Percentiles rank a stretch among this genome's conserved stretches.
Evolutionary conservation across 2,888 invertebrate genomes (phyloP).

Genomic region (Abrostola tripartita): DNA sequence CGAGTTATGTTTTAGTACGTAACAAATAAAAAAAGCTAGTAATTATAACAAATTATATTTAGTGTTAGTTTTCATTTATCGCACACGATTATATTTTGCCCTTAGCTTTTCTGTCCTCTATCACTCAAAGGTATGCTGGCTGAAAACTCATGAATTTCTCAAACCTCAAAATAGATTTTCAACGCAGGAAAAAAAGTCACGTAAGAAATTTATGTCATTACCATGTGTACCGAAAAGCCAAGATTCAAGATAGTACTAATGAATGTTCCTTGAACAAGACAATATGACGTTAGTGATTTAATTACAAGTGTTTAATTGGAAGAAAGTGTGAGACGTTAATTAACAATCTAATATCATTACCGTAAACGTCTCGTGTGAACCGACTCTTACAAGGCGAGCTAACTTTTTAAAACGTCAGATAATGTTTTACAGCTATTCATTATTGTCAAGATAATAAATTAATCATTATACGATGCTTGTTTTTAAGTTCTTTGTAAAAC

Average conservation of each 20-base stretch:
- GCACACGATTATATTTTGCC: too few species aligned
- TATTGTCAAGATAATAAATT: constrained; percentile 21
- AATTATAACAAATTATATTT: too few species aligned
- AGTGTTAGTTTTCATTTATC: too few species aligned
- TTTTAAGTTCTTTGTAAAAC: not conserved
- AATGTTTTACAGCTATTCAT: constrained; percentile 15
- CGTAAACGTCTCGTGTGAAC: constrained; percentile 52
- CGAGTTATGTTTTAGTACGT: too few species aligned
- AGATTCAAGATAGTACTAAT: constrained; percentile 38
- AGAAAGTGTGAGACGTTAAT: constrained; percentile 67
- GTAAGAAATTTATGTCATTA: too few species aligned
- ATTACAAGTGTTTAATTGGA: constrained; percentile 56
- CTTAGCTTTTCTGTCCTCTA: too few species aligned
- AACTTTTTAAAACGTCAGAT: constrained; percentile 36
- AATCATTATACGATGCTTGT: constrained; percentile 11
- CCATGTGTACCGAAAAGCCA: constrained; percentile 5
- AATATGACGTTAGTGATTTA: constrained; percentile 48
- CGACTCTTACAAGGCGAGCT: constrained; percentile 23
- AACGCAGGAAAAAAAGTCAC: too few species aligned
- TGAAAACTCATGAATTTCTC: too few species aligned
- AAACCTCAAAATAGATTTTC: too few species aligned
- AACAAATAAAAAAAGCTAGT: too few species aligned
- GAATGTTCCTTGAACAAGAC: constrained; percentile 36
- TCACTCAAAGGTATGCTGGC: too few species aligned
- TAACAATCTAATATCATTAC: constrained; percentile 53